Evolutionary conservation across 2,888 invertebrate genomes (phyloP).

Genomic region (Limenitis arthemis): DNA sequence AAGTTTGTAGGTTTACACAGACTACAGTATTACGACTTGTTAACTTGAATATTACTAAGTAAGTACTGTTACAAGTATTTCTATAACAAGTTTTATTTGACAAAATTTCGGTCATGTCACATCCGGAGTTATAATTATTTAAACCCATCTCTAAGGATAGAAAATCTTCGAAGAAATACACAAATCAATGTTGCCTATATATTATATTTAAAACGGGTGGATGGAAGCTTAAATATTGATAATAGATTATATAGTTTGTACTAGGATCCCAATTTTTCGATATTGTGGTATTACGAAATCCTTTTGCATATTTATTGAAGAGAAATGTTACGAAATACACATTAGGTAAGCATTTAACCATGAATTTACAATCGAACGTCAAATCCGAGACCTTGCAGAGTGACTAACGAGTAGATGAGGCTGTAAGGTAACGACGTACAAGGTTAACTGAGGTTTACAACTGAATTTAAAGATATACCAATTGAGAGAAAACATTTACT

Average conservation of each 20-base stretch:
- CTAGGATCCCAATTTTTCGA: not conserved
- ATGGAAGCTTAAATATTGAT: conserved; percentile 3
- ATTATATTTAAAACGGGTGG: no score
- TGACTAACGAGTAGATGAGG: conserved; percentile 42
- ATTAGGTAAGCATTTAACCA: conserved; percentile 24
- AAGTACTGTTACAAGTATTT: no score
- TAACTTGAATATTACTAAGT: no score
- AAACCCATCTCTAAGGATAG: no score
- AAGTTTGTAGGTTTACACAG: conserved; percentile 40
- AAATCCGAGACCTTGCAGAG: conserved; percentile 41
- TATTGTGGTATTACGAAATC: conserved; percentile 6
- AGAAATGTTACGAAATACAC: conserved; percentile 27
- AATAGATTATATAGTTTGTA: not conserved
- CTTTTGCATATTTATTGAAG: conserved; percentile 8
- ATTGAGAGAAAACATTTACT: not conserved
- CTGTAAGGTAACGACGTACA: conserved; percentile 39
- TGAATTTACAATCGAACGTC: conserved; percentile 46
- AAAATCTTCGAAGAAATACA: no score
- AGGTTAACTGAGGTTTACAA: not conserved
- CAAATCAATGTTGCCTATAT: no score
- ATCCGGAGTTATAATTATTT: no score
- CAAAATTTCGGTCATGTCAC: no score
- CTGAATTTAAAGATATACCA: not conserved
- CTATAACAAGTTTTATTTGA: no score
- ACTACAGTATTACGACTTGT: no score